phyloP scores from a whole-genome alignment of 2,888 invertebrate genomes.

The Watsonalla binaria region DNA sequence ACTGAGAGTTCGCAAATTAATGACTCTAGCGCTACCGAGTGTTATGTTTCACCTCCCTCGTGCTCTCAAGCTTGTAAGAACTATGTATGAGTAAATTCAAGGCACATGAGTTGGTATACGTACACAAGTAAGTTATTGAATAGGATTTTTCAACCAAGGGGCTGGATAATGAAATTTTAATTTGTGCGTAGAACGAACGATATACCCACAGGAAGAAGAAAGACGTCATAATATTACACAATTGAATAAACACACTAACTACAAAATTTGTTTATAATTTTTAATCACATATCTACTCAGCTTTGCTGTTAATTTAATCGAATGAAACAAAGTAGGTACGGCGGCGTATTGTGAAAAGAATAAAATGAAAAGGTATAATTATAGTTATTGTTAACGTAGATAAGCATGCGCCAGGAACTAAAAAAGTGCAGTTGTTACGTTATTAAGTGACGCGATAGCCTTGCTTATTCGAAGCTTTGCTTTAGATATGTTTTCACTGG shows the following conservation, averaged over 20 bases:
- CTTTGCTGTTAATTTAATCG: no score
- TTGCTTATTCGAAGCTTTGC: background rate
- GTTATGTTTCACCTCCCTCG: slow-evolving; percentile 47
- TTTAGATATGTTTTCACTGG: background rate
- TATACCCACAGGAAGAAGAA: no score
- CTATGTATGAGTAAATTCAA: background rate
- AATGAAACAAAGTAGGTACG: no score
- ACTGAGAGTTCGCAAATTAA: slow-evolving; percentile 66
- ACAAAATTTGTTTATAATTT: no score
- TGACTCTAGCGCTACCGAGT: slow-evolving; percentile 48
- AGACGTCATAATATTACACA: no score
- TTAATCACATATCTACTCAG: no score
- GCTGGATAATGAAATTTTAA: background rate
- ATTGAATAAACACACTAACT: no score
- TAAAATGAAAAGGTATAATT: background rate
- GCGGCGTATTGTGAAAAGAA: background rate
- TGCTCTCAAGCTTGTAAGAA: slow-evolving; percentile 19
- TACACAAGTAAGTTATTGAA: no score
- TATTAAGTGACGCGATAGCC: slow-evolving; percentile 1
- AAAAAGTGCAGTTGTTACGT: background rate
- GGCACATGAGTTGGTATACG: background rate
- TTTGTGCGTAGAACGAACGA: background rate
- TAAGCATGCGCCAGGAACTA: slow-evolving; percentile 2
- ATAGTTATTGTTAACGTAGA: slow-evolving; percentile 1
- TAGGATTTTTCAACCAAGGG: background rate